Evolutionary conservation across 2,888 invertebrate genomes (phyloP), one percentile per base, ranked within the genome.

Genomic region (Heliconius ethilla): DNA sequence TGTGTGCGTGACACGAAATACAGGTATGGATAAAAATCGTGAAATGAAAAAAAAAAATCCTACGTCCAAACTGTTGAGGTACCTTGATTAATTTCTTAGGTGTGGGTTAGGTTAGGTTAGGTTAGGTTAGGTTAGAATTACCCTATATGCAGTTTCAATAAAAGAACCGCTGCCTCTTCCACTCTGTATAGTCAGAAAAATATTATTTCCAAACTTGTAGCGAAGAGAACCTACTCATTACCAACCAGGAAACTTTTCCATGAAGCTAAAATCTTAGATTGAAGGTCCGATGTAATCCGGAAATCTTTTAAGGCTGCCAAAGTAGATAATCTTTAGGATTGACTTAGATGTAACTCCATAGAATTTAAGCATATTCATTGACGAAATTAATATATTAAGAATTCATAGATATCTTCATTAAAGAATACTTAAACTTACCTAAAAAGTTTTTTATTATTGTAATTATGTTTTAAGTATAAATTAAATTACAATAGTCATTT

Each of bases 301-400:
- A 87, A 88, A 90, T 90, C 91, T 87, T 85, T 86, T 87, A 89
- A 87, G 84, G 86, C 84, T 83, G 81, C 83, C 84, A 81, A 84
- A 87, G 88, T 89, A 81, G 80, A 81, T 84, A 88, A 90, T 89
- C 88, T 87, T 83, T 81, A 81, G 82, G 85, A 83, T 83, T 86
- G 85, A 84, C 81, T 77, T 80, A 76, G 55, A 69, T 66, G 74
- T 45, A 76, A 45, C 29, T 73, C 65, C 65, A 18, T 37, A 65
- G 55, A 51, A 59, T 77, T 74, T 40, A 63, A n/a, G 27, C 27
- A 59, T 73, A 29, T 79, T 40, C 7, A 66, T 40, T 45, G 7
- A 45, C 11, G 10, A 40, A 33, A 66, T 66, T 66, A 37, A n/a
- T 66, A n/a, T 66, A 18, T 11, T 9, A 11, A 10, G 3, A 59